These are phyloP conservation scores for Hirtodrosophila histrioides DNA, from an alignment of 2,888 invertebrate species.

Conservation along the genomic window DNA sequence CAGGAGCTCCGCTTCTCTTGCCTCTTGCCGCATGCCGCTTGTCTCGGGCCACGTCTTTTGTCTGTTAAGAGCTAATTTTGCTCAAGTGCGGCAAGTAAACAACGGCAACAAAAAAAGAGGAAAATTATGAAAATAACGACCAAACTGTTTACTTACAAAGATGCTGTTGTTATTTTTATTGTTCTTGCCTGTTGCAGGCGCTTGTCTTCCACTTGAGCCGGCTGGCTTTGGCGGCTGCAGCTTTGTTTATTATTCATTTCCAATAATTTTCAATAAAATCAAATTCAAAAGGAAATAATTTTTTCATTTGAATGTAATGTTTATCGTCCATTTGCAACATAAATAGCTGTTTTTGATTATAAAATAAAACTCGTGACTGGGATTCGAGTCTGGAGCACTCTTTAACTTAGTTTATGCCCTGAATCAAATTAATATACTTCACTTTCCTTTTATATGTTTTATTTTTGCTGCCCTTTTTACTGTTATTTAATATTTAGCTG, in stretches of 20 bases:
- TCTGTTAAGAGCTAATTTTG: conserved; percentile 44
- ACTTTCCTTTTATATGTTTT: conserved; percentile 34
- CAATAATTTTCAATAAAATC: conserved; percentile 14
- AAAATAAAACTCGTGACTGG: too few relatives aligned
- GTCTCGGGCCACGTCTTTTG: conserved; percentile 24
- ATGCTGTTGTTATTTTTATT: conserved; percentile 9
- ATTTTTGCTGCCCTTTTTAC: background rate
- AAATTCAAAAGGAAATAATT: conserved; percentile 27
- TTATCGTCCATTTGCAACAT: too few relatives aligned
- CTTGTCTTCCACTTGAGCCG: conserved; percentile 44
- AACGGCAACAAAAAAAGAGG: conserved; percentile 23
- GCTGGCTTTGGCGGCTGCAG: conserved; percentile 45
- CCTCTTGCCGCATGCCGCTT: conserved; percentile 4
- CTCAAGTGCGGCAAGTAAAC: conserved; percentile 36
- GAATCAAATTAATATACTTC: conserved; percentile 8
- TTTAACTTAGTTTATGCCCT: background rate
- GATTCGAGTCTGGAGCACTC: too few relatives aligned
- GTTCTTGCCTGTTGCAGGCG: conserved; percentile 32
- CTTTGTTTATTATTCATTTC: conserved; percentile 34
- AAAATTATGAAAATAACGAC: conserved; percentile 6
- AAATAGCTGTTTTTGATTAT: too few relatives aligned
- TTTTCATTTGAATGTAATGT: conserved; percentile 18
- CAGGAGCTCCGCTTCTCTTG: conserved; percentile 16
- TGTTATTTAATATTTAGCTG: too few relatives aligned
- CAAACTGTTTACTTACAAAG: conserved; percentile 26